Evolutionary conservation across 2,113 vertebrate species (phyloP).

Genomic region (Aegotheles bennettii): DNA sequence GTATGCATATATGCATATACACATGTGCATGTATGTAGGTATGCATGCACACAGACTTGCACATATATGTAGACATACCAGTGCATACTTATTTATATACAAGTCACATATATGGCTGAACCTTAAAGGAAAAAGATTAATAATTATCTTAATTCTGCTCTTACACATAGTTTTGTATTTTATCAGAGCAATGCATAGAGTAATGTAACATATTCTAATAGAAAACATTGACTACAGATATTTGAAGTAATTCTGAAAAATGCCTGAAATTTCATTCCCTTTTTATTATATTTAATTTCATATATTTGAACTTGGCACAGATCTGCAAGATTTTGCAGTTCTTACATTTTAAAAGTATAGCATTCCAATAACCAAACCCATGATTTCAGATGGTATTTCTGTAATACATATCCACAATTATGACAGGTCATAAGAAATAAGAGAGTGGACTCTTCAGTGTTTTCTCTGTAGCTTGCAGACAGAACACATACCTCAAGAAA

Average conservation of each 20-base stretch:
- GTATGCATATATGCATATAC: background rate
- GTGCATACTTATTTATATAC: background rate
- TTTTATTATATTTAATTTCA: background rate
- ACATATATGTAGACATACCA: background rate
- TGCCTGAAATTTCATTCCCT: background rate
- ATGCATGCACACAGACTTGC: background rate
- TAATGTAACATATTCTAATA: background rate
- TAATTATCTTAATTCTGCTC: background rate
- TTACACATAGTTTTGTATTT: background rate
- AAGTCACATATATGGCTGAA: background rate
- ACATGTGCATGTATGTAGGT: background rate
- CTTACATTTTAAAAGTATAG: background rate
- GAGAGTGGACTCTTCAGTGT: background rate
- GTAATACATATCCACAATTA: background rate
- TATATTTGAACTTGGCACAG: background rate
- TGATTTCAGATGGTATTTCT: background rate
- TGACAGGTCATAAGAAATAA: background rate
- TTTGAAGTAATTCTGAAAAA: background rate
- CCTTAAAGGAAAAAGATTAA: background rate
- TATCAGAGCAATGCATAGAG: background rate
- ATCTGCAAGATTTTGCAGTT: background rate
- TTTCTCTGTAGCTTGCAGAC: background rate
- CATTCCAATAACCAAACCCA: background rate
- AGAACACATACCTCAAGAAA: background rate
- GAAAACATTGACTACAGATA: background rate